phyloP scores from a whole-genome alignment of 2,113 vertebrate species.

The Pluvianellus socialis region DNA sequence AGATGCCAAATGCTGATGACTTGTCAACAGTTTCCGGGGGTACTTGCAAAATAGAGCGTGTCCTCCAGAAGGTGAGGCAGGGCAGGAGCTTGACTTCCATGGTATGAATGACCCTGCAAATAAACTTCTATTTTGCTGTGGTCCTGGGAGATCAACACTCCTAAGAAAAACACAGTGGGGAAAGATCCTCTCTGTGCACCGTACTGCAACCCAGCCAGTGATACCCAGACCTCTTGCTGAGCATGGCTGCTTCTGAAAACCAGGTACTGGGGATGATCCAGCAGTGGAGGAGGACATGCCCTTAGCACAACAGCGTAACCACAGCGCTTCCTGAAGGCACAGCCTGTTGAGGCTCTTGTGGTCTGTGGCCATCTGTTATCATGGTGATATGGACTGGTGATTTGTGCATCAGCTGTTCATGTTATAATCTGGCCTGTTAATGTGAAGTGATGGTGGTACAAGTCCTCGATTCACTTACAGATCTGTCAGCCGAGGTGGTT shows the following conservation, averaged over 20 bases:
- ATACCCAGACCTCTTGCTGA: not conserved
- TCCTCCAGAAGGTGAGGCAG: not conserved
- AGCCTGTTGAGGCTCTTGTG: not conserved
- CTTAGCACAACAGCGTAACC: not conserved
- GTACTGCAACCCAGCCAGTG: not conserved
- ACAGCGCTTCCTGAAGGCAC: not conserved
- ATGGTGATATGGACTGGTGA: not conserved
- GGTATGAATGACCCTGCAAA: not conserved
- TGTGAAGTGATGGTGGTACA: not conserved
- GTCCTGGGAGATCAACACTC: not conserved
- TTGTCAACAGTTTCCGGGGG: not conserved
- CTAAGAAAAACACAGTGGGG: not conserved
- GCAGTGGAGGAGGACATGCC: not conserved
- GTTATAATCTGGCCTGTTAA: not conserved
- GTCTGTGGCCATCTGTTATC: not conserved
- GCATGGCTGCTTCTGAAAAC: not conserved
- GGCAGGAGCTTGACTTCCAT: not conserved
- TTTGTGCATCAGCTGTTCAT: not conserved
- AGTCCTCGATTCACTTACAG: not conserved
- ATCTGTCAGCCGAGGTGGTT: not conserved
- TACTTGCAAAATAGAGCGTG: not conserved
- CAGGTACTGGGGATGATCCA: not conserved
- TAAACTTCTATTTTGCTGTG: not conserved
- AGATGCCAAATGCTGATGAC: not conserved
- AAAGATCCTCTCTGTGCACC: not conserved